Evolutionary conservation across 1,140 invertebrate species (phyloP), one percentile per base, ranked within the genome.

Genomic region (Drosophila suzukii): DNA sequence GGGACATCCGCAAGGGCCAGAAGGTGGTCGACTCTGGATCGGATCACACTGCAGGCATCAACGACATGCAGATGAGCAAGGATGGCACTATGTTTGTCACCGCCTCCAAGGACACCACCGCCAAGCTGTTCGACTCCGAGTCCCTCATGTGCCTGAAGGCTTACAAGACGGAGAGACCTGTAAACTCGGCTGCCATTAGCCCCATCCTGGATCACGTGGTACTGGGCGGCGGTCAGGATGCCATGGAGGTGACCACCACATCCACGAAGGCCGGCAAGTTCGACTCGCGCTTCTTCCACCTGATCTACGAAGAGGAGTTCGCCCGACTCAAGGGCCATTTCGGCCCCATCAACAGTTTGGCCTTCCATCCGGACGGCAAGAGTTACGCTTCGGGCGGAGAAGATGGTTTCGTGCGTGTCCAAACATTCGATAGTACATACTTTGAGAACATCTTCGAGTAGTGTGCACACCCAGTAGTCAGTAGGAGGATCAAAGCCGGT

Each of bases 281-380:
- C 91, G 99, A 99, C 93, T 98, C 99, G 4, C 94, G 98, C 49
- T 99, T 99, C 93, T 99, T 97, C 94, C 98, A 99, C 93, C 93
- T 99, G 47, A 96, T 99, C n/a, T 99, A 99, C 92, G 99, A 99
- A 93, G 98, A 99, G 93, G 99, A 99, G 93, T 99, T 99, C 93
- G 99, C 96, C 0, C 94, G 98, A 58, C 96, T 99, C 0, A 99
- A 99, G 93, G 99, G 98, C 53, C 99, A 99, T 94, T 99, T 99
- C 92, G 99, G 99, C 82, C 99, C 99, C 1, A 99, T 99, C 82
- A 99, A 99, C 94, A 98, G 97, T 93, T 94, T 99, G 57, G 97
- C 97, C 47, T 99, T 99, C 93, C 98, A 99, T 94, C 99, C 99
- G 11, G 98, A 99, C 94, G 99, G 99, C 41, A 98, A 97, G 91